Evolutionary conservation across 2,797 vertebrate genomes (phyloP), one percentile per base, ranked within the genome.

Genomic region (Phrynocephalus vlangalii): DNA sequence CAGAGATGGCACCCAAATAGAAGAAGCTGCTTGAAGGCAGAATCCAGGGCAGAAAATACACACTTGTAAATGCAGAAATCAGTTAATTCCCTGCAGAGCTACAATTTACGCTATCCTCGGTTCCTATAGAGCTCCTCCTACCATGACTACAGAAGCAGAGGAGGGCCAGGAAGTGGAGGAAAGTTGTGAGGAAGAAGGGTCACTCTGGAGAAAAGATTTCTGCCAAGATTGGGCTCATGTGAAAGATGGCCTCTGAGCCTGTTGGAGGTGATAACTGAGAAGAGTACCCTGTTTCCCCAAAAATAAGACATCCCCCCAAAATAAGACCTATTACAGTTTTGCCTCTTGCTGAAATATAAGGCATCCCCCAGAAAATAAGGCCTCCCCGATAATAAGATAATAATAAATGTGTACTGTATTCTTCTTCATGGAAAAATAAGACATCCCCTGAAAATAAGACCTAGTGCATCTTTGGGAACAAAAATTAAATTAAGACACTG

Each of bases 181-280:
- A 94, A 95, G 94, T 93, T 95, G 92, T 94, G 91, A 93, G 90
- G 96, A 96, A 96, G 96, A 96, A 97, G 96, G 96, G 96, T 97
- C 97, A 96, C 96, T 97, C 97, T 98, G 97, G 92, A 98, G 97
- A 97, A 97, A 44, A 97, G 95, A 96, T 95, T 94, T 97, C 97
- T 87, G 97, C 97, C 95, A 97, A 98, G 89, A 96, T 68, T 94
- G 95, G 95, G 90, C 96, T 98, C 96, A 97, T 98, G 96, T 98
- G 97, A 97, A 95, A 98, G 94, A 98, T 87, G 95, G 98, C 97
- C 96, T 98, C 97, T 97, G 98, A 98, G 97, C 97, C 97, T 97
- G 96, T 97, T 94, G 97, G 97, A 94, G 97, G 96, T 93, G 97
- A 97, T 93, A 98, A 95, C 97, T 97, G 97, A 97, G 97, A 95